Evolutionary conservation across 2,797 vertebrate species (phyloP).

Genomic region (Ispidina picta): DNA sequence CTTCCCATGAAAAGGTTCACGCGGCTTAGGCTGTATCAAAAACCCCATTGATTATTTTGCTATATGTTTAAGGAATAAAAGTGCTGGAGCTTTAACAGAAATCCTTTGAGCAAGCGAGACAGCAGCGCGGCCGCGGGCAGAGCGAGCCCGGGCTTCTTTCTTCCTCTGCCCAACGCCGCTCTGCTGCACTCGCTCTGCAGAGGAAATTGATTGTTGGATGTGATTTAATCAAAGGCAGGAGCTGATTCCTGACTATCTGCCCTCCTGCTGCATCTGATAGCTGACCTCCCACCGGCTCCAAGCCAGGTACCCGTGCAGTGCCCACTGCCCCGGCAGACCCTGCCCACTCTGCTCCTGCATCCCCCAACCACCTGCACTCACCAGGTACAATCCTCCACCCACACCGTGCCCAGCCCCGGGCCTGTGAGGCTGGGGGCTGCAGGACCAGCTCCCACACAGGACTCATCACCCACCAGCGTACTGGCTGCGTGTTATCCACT

Average conservation of each 20-base stretch:
- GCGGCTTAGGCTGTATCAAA: conserved; percentile 48
- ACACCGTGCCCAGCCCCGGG: rapidly evolving
- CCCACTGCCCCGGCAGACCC: rapidly evolving
- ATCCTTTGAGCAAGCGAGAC: conserved; percentile 54
- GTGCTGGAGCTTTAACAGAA: conserved; percentile 39
- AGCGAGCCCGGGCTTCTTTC: not conserved
- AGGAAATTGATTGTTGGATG: not conserved
- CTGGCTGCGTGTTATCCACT: not conserved
- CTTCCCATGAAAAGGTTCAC: not conserved
- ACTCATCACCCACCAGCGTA: not conserved
- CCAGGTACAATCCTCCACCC: not conserved
- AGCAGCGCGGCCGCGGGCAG: not conserved
- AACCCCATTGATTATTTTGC: conserved; percentile 71
- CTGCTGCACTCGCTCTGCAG: not conserved
- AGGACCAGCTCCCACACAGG: not conserved
- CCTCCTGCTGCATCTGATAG: not conserved
- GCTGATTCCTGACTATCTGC: not conserved
- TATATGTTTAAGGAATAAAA: conserved; percentile 70
- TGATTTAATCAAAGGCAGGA: not conserved
- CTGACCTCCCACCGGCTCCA: not conserved
- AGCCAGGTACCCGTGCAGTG: rapidly evolving
- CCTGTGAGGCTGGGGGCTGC: not conserved
- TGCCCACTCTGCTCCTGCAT: not conserved
- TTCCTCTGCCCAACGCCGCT: not conserved
- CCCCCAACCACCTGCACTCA: not conserved